Percentiles rank a stretch among this genome's conserved stretches.
Evolutionary conservation across 64 coral and sea anemone genomes (phyloP).

Genomic region (Dendrophyllia cribrosa): DNA sequence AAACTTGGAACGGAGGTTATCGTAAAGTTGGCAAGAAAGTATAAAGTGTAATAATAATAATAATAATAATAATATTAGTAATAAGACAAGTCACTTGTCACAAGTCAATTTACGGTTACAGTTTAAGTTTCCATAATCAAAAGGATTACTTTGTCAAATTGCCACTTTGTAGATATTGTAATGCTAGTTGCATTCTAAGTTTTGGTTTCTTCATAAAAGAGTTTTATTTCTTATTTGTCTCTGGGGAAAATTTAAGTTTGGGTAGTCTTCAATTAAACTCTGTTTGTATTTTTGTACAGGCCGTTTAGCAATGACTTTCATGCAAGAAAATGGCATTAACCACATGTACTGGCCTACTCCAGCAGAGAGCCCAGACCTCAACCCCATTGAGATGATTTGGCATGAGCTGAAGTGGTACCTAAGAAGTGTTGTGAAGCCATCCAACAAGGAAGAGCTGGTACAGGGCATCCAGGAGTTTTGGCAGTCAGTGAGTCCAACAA

Average conservation of each 20-base stretch:
- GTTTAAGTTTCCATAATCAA: too few species aligned
- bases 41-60: too few species aligned
- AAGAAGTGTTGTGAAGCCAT: neutral
- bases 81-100: too few species aligned
- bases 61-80: too few species aligned
- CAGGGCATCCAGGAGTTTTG: slow-evolving; percentile 11
- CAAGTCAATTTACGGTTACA: too few species aligned
- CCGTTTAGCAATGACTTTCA: neutral
- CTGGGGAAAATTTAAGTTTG: too few species aligned
- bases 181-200: too few species aligned
- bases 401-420: slow-evolving; percentile 15
- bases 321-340: neutral
- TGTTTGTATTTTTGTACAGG: neutral
- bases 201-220: neutral
- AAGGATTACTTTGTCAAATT: too few species aligned
- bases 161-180: too few species aligned
- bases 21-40: too few species aligned
- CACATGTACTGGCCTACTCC: slow-evolving; percentile 40
- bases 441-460: slow-evolving; percentile 4
- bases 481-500: neutral
- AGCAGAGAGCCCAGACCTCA: slow-evolving; percentile 20
- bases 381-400: slow-evolving; percentile 26
- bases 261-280: neutral
- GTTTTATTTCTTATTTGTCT: neutral
- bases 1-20: too few species aligned